Evolutionary conservation across 2,888 invertebrate species (phyloP).

Genomic region (Protophormia terraenovae): DNA sequence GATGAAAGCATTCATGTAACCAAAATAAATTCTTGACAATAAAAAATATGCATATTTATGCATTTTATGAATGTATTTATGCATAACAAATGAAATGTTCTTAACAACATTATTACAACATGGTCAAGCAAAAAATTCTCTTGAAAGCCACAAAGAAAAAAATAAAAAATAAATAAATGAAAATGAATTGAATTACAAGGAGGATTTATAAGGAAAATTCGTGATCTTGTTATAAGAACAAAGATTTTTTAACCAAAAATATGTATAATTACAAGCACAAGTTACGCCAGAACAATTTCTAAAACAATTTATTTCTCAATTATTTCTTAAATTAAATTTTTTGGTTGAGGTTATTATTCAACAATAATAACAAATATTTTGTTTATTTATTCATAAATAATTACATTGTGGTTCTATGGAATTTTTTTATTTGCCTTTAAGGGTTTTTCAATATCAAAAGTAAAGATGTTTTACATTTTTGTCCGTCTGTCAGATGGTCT

Average conservation of each 20-base stretch:
- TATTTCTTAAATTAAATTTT: neutral
- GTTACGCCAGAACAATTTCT: neutral
- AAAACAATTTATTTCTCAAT: too few relatives aligned
- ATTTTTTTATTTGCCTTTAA: neutral
- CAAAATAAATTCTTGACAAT: slow-evolving; percentile 12
- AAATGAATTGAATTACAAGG: neutral
- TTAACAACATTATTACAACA: neutral
- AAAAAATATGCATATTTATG: neutral
- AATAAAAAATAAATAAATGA: too few relatives aligned
- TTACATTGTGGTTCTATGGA: neutral
- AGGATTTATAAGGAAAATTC: neutral
- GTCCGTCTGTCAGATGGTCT: neutral
- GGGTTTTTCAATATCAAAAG: neutral
- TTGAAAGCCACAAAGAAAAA: neutral
- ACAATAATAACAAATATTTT: neutral
- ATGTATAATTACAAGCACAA: neutral
- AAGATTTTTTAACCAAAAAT: neutral
- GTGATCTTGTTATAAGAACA: neutral
- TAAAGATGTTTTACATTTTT: neutral
- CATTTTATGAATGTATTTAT: neutral
- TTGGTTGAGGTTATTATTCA: neutral
- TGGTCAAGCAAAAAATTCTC: neutral
- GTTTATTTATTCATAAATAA: neutral
- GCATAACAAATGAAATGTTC: neutral
- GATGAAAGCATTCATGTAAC: neutral